These are phyloP conservation scores for Blera fallax DNA, from an alignment of 2,888 invertebrate genomes.

Conservation along the genomic window DNA sequence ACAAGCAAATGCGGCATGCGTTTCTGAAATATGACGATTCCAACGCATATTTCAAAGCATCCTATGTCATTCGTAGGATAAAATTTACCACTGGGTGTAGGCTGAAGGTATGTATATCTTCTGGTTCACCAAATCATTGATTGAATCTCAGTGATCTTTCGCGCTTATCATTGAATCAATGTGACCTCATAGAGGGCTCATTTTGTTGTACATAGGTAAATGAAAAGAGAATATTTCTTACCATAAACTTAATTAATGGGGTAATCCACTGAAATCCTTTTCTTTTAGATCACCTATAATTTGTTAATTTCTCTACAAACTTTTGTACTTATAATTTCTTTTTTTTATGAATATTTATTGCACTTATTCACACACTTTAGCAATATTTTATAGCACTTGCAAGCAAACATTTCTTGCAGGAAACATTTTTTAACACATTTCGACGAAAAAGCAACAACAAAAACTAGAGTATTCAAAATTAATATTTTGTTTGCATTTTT, in stretches of 20 bases:
- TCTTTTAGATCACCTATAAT: not conserved
- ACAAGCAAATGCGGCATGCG: too few species aligned
- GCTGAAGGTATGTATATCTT: too few species aligned
- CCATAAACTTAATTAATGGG: not conserved
- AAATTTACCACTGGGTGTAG: too few species aligned
- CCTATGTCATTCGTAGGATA: too few species aligned
- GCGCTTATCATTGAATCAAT: too few species aligned
- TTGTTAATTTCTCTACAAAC: not conserved
- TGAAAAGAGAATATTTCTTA: not conserved
- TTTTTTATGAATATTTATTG: not conserved
- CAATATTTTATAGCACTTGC: not conserved
- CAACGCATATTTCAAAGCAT: too few species aligned
- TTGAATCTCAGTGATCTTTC: too few species aligned
- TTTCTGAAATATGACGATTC: too few species aligned
- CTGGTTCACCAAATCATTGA: too few species aligned
- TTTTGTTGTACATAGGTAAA: not conserved
- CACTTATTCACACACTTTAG: not conserved
- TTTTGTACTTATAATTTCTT: not conserved
- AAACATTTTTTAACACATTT: too few species aligned
- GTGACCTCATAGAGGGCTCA: too few species aligned
- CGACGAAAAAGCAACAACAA: not conserved
- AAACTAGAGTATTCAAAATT: not conserved
- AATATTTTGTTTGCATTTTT: not conserved
- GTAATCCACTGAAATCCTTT: slow-evolving; percentile 62
- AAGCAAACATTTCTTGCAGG: not conserved